Evolutionary conservation across 2,113 vertebrate species (phyloP).

Genomic region (Marmota monax): DNA sequence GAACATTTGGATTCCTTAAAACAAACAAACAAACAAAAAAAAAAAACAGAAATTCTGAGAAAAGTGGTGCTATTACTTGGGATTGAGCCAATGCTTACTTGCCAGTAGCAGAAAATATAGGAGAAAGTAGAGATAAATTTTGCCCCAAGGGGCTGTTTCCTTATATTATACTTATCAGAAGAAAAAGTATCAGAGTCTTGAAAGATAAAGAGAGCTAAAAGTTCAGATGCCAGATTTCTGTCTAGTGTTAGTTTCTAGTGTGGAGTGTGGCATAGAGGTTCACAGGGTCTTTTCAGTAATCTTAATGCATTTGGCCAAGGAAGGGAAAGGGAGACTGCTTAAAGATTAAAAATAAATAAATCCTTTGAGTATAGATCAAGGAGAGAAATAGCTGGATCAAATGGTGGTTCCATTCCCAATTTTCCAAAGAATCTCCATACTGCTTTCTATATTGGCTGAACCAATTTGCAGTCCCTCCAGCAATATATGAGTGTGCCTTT

Average conservation of each 20-base stretch:
- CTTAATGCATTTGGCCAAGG: background rate
- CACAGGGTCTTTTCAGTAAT: background rate
- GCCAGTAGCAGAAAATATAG: background rate
- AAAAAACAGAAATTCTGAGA: background rate
- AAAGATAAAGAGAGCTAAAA: background rate
- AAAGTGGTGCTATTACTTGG: background rate
- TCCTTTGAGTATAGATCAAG: too few relatives aligned
- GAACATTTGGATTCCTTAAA: background rate
- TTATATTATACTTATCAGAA: background rate
- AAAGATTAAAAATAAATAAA: background rate
- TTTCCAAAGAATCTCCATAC: too few relatives aligned
- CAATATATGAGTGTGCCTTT: too few relatives aligned
- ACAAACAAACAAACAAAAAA: too few relatives aligned
- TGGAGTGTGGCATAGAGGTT: rapidly evolving
- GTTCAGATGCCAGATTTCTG: background rate
- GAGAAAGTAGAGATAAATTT: background rate
- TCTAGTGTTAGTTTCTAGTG: too few relatives aligned
- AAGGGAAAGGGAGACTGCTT: background rate
- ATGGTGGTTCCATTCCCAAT: too few relatives aligned
- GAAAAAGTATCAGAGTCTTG: background rate
- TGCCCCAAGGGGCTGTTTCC: background rate
- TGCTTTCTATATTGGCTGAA: too few relatives aligned
- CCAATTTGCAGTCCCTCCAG: too few relatives aligned
- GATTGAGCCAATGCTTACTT: background rate
- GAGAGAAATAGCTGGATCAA: too few relatives aligned